Evolutionary conservation across 2,113 vertebrate species (phyloP).

Genomic region (Brachyhypopomus occidentalis): DNA sequence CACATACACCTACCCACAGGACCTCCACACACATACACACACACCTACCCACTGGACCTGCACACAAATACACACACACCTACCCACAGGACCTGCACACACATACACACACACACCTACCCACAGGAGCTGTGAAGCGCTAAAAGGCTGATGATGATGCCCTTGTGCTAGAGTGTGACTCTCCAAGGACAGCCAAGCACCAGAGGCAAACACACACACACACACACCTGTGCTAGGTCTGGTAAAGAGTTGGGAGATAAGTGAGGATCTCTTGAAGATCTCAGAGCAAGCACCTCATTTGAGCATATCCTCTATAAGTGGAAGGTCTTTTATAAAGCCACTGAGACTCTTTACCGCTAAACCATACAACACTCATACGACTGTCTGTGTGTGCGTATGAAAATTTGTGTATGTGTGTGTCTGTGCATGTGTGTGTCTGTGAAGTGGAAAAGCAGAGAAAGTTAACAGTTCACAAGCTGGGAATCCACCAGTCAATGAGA

Average conservation of each 20-base stretch:
- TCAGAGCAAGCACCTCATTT: neutral
- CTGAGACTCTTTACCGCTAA: neutral
- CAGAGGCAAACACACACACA: neutral
- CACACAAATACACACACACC: no score
- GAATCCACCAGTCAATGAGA: conserved; percentile 1
- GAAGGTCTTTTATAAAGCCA: conserved; percentile 7
- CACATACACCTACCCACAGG: no score
- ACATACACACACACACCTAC: no score
- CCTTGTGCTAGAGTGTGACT: no score
- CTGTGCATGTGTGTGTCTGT: neutral
- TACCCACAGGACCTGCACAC: no score
- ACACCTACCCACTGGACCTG: no score
- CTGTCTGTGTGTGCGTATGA: conserved; percentile 10
- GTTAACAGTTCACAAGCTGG: no score
- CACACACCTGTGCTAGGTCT: neutral
- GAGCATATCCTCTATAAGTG: neutral
- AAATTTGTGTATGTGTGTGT: conserved; percentile 2
- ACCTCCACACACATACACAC: no score
- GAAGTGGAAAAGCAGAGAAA: no score
- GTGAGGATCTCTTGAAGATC: neutral
- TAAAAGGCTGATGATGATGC: no score
- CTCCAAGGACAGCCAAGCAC: no score
- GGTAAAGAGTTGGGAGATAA: neutral
- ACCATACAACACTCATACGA: neutral
- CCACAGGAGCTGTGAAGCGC: no score